Percentiles rank a stretch among this genome's conserved stretches.
Evolutionary conservation across 1,140 invertebrate genomes (phyloP).

Genomic region (Drepana arcuata): DNA sequence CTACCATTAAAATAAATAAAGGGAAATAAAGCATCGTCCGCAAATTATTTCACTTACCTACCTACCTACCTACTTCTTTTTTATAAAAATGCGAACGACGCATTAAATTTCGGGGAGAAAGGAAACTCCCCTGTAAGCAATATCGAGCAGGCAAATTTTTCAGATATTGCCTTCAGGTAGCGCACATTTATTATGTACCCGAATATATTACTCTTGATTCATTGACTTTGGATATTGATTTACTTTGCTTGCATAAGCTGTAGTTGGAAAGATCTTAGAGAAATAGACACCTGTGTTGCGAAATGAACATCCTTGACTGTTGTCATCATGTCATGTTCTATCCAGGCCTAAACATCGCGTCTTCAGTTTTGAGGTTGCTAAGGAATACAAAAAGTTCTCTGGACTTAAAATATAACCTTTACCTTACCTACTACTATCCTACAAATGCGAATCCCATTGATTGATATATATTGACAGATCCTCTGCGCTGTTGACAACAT

Average conservation of each 20-base stretch:
- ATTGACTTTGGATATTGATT: slow-evolving; percentile 72
- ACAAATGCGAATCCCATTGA: too few species aligned
- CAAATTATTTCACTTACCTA: slow-evolving; percentile 70
- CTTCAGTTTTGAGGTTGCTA: too few species aligned
- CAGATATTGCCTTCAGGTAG: slow-evolving; percentile 72
- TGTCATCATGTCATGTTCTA: too few species aligned
- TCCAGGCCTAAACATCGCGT: too few species aligned
- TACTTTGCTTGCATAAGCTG: slow-evolving; percentile 68
- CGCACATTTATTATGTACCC: slow-evolving; percentile 72
- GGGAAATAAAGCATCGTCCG: slow-evolving; percentile 64
- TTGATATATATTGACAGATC: too few species aligned
- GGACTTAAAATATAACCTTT: too few species aligned
- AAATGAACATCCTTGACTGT: too few species aligned
- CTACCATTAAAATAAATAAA: slow-evolving; percentile 70
- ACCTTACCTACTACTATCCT: too few species aligned
- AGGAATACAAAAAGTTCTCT: too few species aligned
- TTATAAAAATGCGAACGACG: slow-evolving; percentile 70
- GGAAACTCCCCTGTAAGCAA: slow-evolving; percentile 71
- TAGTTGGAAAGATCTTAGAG: slow-evolving; percentile 48
- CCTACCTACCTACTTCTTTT: slow-evolving; percentile 70
- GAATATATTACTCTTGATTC: slow-evolving; percentile 72
- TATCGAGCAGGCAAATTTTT: slow-evolving; percentile 72
- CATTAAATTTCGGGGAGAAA: slow-evolving; percentile 71
- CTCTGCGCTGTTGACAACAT: too few species aligned
- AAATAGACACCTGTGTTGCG: too few species aligned